Evolutionary conservation across 2,797 vertebrate genomes (phyloP), one percentile per base, ranked within the genome.

Genomic region (Enteromius afrohamiltoni): DNA sequence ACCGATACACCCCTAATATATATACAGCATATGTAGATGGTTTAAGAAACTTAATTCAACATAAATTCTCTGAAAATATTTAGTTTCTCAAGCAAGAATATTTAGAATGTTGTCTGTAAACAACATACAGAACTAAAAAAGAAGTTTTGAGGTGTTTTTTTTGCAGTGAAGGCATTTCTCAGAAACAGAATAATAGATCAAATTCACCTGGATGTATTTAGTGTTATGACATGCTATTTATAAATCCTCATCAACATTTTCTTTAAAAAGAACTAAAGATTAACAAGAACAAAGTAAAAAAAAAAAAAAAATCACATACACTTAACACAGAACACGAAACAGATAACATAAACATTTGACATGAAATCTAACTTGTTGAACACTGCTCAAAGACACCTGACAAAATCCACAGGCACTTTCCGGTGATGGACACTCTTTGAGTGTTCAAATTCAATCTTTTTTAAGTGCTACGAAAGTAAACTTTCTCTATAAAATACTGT

Each of bases 321-420:
- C 53, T 79, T 68, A 58, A 62, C 86, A 89, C 80, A 85, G 84
- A 88, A 71, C 49, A 86, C 45, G 69, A 86, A 85, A 85, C 67
- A 79, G 79, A 53, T 85, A 51, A 86, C 8, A 78, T 68, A 40
- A 53, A 78, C 42, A 86, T 86, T 81, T 80, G 67, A 70, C 23
- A 86, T 23, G 75, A 79, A 82, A 78, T 81, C 70, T 77, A 74
- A 53, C 77, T 79, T 87, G 29, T 55, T 88, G 75, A 92, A 91
- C 82, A 58, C 69, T 85, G 45, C 87, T 83, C 71, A 91, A 92
- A 91, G 82, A 93, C 86, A 91, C 88, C 89, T 89, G 92, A 93
- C 88, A 82, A 90, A 92, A 92, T 93, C 93, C 89, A 92, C 94
- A 96, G 94, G 94, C 95, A 95, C 95, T 95, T 89, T 94, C 89